Percentiles rank a stretch among this genome's conserved stretches.
Evolutionary conservation across 2,888 invertebrate species (phyloP).

Genomic region (Mesorhabditis belari): DNA sequence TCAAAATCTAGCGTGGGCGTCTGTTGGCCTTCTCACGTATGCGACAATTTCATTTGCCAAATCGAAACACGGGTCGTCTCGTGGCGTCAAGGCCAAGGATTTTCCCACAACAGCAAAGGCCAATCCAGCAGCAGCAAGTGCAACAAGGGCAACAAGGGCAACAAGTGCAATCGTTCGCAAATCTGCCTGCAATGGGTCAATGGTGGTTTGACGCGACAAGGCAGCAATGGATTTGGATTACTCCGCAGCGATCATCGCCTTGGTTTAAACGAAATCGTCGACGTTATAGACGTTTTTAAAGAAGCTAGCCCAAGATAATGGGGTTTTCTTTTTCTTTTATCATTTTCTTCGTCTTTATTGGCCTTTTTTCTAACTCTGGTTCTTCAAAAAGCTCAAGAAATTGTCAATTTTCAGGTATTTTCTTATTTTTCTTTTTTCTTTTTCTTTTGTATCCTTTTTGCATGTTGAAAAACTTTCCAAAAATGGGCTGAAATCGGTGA

Average conservation of each 20-base stretch:
- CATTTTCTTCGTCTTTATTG: not conserved
- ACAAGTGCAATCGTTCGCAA: not conserved
- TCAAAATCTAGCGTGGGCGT: conserved; percentile 12
- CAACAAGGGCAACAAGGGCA: conserved; percentile 3
- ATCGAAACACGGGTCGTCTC: not conserved
- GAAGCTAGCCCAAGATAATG: no score
- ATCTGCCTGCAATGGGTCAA: conserved; percentile 14
- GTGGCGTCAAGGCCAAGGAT: conserved; percentile 3
- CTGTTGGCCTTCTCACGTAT: conserved; percentile 35
- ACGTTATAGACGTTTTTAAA: no score
- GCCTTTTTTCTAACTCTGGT: not conserved
- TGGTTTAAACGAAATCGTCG: no score
- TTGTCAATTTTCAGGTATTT: not conserved
- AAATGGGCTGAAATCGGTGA: not conserved
- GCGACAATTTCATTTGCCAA: conserved; percentile 34
- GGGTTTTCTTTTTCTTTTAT: no score
- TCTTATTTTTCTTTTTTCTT: not conserved
- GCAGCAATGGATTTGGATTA: conserved; percentile 28
- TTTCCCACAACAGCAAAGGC: conserved; percentile 8
- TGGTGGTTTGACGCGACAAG: conserved; percentile 30
- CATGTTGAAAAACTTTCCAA: not conserved
- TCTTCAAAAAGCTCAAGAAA: not conserved
- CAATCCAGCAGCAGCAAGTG: conserved; percentile 5
- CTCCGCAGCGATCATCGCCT: not conserved
- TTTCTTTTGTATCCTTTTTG: not conserved